phyloP scores from a whole-genome alignment of 2,888 invertebrate genomes.

The Erebia palarica region DNA sequence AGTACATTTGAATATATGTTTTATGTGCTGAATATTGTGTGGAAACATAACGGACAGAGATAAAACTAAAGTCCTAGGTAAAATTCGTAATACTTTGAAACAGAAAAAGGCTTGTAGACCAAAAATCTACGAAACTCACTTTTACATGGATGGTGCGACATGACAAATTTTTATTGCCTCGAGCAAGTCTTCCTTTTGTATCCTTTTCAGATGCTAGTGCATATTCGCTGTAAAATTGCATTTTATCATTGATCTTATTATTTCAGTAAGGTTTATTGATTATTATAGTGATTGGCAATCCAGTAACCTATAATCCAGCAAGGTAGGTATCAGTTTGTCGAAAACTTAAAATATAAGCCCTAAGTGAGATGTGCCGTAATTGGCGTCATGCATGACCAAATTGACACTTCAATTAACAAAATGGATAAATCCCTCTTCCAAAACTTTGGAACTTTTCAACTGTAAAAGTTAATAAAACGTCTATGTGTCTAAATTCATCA shows the following conservation, averaged over 20 bases:
- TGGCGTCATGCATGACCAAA: slow-evolving; percentile 59
- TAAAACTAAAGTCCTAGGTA: too few species aligned
- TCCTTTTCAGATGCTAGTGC: too few species aligned
- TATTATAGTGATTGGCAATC: not conserved
- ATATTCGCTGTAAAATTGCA: too few species aligned
- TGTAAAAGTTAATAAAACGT: not conserved
- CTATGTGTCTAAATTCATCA: too few species aligned
- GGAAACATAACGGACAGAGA: not conserved
- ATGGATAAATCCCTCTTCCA: slow-evolving; percentile 61
- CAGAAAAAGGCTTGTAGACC: too few species aligned
- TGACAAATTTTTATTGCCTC: too few species aligned
- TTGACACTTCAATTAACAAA: slow-evolving; percentile 70
- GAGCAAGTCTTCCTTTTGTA: too few species aligned
- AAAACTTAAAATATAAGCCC: not conserved
- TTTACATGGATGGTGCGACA: too few species aligned
- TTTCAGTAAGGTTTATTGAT: not conserved
- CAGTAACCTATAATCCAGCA: not conserved
- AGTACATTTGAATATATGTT: not conserved
- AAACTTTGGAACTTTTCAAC: slow-evolving; percentile 21
- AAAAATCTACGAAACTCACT: too few species aligned
- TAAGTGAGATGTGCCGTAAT: slow-evolving; percentile 52
- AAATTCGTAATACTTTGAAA: too few species aligned
- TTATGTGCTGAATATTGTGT: not conserved
- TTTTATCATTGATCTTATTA: too few species aligned
- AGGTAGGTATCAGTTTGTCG: not conserved